phyloP scores from a whole-genome alignment of 2,888 invertebrate species.

The Myopa testacea region DNA sequence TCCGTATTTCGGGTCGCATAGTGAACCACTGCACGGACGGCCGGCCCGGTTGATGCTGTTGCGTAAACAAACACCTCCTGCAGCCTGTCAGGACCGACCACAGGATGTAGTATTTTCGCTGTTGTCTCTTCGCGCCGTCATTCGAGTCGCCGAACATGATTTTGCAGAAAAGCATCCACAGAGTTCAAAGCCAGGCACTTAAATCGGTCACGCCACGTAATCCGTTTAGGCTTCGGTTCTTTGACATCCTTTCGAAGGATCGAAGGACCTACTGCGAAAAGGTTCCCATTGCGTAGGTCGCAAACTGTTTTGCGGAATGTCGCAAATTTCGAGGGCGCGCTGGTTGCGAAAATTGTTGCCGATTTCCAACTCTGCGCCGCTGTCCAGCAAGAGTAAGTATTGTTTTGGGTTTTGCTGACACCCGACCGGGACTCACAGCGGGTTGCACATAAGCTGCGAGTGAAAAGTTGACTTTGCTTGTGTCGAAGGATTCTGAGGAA shows the following conservation, averaged over 20 bases:
- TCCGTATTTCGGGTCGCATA: background rate
- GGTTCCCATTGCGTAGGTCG: constrained; percentile 12
- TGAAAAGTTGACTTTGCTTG: no score
- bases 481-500: no score
- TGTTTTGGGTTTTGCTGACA: no score
- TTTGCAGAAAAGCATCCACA: constrained; percentile 25
- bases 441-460: background rate
- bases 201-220: constrained; percentile 19
- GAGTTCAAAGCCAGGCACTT: constrained; percentile 19
- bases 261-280: background rate
- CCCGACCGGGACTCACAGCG: background rate
- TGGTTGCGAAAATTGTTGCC: background rate
- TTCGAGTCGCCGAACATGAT: background rate
- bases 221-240: constrained; percentile 21
- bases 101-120: background rate
- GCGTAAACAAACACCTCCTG: constrained; percentile 32
- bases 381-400: no score
- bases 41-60: background rate
- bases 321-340: constrained; percentile 36
- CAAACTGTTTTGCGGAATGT: constrained; percentile 31
- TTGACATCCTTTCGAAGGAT: background rate
- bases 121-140: background rate
- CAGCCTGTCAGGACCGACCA: background rate
- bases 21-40: background rate
- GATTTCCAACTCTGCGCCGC: no score